Evolutionary conservation across 2,888 invertebrate species (phyloP).

Genomic region (Julus scanicus): DNA sequence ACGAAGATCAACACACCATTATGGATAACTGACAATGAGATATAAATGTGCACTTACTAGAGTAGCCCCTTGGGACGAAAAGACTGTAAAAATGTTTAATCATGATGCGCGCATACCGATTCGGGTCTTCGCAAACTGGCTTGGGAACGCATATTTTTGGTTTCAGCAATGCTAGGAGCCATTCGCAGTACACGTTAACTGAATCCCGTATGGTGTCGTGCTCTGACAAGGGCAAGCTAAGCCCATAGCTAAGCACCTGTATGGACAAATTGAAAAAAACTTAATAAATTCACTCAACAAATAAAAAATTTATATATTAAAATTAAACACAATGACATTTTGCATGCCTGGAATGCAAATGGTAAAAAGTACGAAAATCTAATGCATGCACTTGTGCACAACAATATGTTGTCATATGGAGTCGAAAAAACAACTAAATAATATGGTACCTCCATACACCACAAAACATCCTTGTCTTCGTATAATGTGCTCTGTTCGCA

Average conservation of each 20-base stretch:
- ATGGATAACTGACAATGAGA: neutral
- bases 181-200: conserved; percentile 96
- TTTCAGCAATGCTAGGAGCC: conserved; percentile 87
- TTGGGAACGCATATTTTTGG: conserved; percentile 89
- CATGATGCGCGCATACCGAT: conserved; percentile 89
- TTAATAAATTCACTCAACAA: conserved; percentile 23
- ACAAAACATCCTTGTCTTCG: conserved; percentile 78
- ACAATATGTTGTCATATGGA: too few species aligned
- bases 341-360: too few species aligned
- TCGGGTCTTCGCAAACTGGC: conserved; percentile 88
- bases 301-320: too few species aligned
- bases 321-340: too few species aligned
- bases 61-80: conserved; percentile 91
- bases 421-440: neutral
- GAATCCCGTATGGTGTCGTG: conserved; percentile 96
- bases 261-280: conserved; percentile 58
- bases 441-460: conserved; percentile 77
- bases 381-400: too few species aligned
- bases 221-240: conserved; percentile 88
- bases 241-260: conserved; percentile 90
- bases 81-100: conserved; percentile 93
- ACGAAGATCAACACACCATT: neutral
- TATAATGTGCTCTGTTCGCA: conserved; percentile 85
- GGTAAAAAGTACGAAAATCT: too few species aligned
- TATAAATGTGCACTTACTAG: conserved; percentile 52